Evolutionary conservation across 1,140 invertebrate species (phyloP).

Genomic region (Achroia grisella): DNA sequence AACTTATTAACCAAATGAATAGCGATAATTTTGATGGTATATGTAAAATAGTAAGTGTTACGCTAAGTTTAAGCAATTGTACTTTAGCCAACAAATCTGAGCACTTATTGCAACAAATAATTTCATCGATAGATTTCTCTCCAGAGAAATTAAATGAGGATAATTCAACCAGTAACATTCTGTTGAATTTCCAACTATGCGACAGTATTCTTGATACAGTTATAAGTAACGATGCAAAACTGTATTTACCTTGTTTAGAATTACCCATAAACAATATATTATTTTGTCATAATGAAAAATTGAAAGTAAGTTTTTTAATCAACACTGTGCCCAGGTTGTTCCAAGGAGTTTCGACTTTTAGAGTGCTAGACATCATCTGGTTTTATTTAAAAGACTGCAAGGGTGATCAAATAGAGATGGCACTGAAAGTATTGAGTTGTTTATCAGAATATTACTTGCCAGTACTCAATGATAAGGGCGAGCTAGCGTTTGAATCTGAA

Average conservation of each 20-base stretch:
- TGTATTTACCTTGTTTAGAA: slow-evolving; percentile 41
- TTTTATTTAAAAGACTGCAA: slow-evolving; percentile 23
- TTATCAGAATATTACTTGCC: slow-evolving; percentile 55
- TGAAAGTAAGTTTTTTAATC: slow-evolving; percentile 44
- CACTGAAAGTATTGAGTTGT: slow-evolving; percentile 42
- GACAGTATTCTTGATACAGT: slow-evolving; percentile 43
- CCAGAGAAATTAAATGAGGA: not conserved
- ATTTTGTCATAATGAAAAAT: slow-evolving; percentile 25
- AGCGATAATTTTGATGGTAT: slow-evolving; percentile 33
- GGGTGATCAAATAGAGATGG: slow-evolving; percentile 12
- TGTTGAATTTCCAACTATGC: slow-evolving; percentile 36
- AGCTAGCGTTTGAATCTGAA: slow-evolving; percentile 22
- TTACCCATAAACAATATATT: slow-evolving; percentile 41
- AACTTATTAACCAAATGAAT: slow-evolving; percentile 32
- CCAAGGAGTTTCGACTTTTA: slow-evolving; percentile 31
- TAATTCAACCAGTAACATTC: not conserved
- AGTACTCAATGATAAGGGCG: slow-evolving; percentile 12
- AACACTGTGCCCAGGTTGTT: slow-evolving; percentile 40
- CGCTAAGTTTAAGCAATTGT: slow-evolving; percentile 35
- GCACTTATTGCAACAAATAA: slow-evolving; percentile 57
- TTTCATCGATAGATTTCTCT: slow-evolving; percentile 28
- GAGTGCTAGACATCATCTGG: slow-evolving; percentile 55
- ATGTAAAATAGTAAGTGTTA: slow-evolving; percentile 37
- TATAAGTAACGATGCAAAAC: slow-evolving; percentile 18
- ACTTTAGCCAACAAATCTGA: slow-evolving; percentile 43